Evolutionary conservation across 2,113 vertebrate species (phyloP).

Genomic region (Pelecanoides urinatrix): DNA sequence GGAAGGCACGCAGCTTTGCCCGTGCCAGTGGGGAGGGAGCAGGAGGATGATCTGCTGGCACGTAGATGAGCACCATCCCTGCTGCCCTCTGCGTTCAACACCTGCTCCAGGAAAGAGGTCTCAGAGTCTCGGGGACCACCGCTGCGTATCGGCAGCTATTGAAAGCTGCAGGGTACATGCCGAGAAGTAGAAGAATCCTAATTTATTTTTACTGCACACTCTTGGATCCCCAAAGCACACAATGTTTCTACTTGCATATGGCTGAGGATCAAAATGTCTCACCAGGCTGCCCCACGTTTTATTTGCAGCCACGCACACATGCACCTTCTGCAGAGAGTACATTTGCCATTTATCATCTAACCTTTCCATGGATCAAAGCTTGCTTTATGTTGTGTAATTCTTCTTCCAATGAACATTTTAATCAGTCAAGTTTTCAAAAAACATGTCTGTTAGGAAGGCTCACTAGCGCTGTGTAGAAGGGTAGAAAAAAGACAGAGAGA

Average conservation of each 20-base stretch:
- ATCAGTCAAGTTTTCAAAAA: not conserved
- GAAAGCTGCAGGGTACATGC: not conserved
- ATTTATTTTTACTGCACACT: not conserved
- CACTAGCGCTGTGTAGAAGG: not conserved
- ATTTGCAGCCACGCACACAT: not conserved
- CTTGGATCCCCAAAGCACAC: not conserved
- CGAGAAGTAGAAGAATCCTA: not conserved
- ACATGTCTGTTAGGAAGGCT: not conserved
- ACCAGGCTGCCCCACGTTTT: not conserved
- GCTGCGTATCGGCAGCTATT: rapidly evolving
- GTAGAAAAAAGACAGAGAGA: not conserved
- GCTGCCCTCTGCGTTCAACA: not conserved
- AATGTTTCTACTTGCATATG: not conserved
- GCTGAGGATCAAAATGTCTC: not conserved
- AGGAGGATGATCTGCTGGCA: not conserved
- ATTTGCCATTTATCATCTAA: not conserved
- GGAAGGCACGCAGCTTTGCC: not conserved
- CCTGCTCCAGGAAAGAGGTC: not conserved
- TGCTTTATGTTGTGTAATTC: not conserved
- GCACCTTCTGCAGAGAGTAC: not conserved
- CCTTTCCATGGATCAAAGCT: not conserved
- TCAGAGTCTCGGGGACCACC: not conserved
- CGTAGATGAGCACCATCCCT: not conserved
- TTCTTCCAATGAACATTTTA: not conserved
- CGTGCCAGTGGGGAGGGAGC: rapidly evolving